A percentile compares a stretch with the other conserved stretches of the same genome.
Conservation (phyloP, 2,888 invertebrate species). For the Netelia melanura region DNA sequence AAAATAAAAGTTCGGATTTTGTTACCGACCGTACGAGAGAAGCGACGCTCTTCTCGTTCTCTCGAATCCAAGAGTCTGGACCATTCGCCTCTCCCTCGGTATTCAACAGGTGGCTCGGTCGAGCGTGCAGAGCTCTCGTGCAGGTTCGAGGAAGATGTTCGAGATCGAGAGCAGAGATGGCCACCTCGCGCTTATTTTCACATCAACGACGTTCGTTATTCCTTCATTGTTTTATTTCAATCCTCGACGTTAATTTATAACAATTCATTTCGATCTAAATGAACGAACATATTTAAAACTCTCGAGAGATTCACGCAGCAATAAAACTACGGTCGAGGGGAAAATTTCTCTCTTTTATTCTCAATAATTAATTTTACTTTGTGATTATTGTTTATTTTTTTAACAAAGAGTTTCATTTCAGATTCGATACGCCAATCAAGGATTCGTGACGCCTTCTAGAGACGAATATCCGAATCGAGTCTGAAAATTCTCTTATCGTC, state of each 20-base stretch:
- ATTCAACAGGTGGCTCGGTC: constrained; percentile 40
- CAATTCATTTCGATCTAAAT: too few relatives aligned
- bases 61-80: background rate
- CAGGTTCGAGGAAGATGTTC: constrained; percentile 37
- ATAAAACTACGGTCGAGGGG: too few relatives aligned
- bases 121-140: constrained; percentile 59
- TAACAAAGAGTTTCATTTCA: constrained; percentile 2
- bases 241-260: too few relatives aligned
- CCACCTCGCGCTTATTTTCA: background rate
- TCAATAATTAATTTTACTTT: too few relatives aligned
- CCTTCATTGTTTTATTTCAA: too few relatives aligned
- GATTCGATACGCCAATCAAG: background rate
- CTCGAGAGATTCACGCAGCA: too few relatives aligned
- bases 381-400: background rate
- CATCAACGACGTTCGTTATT: too few relatives aligned
- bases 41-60: constrained; percentile 33
- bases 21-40: constrained; percentile 52
- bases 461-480: background rate
- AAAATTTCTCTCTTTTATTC: too few relatives aligned
- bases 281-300: too few relatives aligned
- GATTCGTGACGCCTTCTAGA: background rate
- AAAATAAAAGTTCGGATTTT: background rate
- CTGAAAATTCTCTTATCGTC: constrained; percentile 20
- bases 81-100: constrained; percentile 36
- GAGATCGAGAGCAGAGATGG: constrained; percentile 48